A percentile compares a stretch with the other conserved stretches of the same genome.
Evolutionary conservation across 2,888 invertebrate genomes (phyloP).

Genomic region (Ditylenchus weischeri): DNA sequence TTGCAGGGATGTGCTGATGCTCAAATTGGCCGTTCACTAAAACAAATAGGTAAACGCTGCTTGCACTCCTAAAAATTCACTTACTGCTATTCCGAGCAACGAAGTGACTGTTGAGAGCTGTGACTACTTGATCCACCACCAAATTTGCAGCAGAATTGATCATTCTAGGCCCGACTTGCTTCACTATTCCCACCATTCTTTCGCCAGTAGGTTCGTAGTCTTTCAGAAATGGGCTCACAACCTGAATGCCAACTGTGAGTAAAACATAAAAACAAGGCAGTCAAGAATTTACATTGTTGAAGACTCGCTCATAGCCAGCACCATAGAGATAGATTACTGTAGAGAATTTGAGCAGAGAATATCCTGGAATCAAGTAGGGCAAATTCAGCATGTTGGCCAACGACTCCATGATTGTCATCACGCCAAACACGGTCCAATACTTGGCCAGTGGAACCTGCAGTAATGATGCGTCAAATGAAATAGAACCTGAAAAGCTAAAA

Average conservation of each 20-base stretch:
- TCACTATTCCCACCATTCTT: conserved; percentile 1
- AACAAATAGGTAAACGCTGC: too few species aligned
- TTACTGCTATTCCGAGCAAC: too few species aligned
- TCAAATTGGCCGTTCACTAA: too few species aligned
- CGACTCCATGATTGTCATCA: conserved; percentile 8
- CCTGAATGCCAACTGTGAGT: not conserved
- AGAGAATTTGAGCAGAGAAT: conserved; percentile 14
- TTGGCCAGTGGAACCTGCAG: conserved; percentile 15
- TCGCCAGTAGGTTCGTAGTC: conserved; percentile 12
- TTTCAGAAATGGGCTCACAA: conserved; percentile 12
- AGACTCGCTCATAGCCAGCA: conserved; percentile 12
- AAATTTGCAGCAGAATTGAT: conserved; percentile 3
- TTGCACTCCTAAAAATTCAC: too few species aligned
- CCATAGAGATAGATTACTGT: conserved; percentile 5
- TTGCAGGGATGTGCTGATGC: too few species aligned
- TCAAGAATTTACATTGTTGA: conserved; percentile 5
- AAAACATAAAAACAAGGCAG: not conserved
- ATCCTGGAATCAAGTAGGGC: conserved; percentile 12
- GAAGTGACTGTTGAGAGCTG: too few species aligned
- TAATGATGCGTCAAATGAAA: not conserved
- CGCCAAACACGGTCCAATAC: conserved; percentile 15
- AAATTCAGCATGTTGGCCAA: conserved; percentile 8
- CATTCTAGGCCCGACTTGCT: conserved; percentile 5
- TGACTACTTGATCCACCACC: not conserved
- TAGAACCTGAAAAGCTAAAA: not conserved